Evolutionary conservation across 2,797 vertebrate genomes (phyloP).

Genomic region (Allobates femoralis): DNA sequence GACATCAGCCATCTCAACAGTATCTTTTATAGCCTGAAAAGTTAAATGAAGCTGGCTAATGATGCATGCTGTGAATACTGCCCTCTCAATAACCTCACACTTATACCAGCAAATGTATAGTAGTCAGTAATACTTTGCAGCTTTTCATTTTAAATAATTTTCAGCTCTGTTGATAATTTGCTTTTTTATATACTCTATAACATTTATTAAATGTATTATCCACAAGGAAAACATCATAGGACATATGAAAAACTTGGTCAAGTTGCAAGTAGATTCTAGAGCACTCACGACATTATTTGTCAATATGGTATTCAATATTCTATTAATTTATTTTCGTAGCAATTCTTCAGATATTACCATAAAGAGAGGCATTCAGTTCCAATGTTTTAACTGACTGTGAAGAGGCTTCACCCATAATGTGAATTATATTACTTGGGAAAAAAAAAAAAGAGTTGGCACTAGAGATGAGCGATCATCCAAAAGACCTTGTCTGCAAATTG

Average conservation of each 20-base stretch:
- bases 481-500: no score
- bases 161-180: conserved; percentile 15
- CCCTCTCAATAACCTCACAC: conserved; percentile 50
- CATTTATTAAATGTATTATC: conserved; percentile 5
- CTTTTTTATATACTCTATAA: background rate
- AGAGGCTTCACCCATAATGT: no score
- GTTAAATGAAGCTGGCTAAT: conserved; percentile 40
- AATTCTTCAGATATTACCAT: background rate
- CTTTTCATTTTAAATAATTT: conserved; percentile 27
- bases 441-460: no score
- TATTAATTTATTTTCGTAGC: background rate
- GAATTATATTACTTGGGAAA: no score
- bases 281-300: background rate
- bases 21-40: conserved; percentile 18
- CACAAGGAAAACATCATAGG: background rate
- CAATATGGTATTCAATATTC: background rate
- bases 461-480: no score
- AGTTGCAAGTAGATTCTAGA: background rate
- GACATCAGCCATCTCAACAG: conserved; percentile 36
- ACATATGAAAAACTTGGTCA: background rate
- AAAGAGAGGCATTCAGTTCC: no score
- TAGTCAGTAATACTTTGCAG: background rate
- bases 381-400: no score
- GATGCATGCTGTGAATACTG: conserved; percentile 51
- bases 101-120: conserved; percentile 28